A percentile compares a stretch with the other conserved stretches of the same genome.
Conservation (phyloP, 2,113 vertebrate species). For the Ptilorrhoa leucosticta region DNA sequence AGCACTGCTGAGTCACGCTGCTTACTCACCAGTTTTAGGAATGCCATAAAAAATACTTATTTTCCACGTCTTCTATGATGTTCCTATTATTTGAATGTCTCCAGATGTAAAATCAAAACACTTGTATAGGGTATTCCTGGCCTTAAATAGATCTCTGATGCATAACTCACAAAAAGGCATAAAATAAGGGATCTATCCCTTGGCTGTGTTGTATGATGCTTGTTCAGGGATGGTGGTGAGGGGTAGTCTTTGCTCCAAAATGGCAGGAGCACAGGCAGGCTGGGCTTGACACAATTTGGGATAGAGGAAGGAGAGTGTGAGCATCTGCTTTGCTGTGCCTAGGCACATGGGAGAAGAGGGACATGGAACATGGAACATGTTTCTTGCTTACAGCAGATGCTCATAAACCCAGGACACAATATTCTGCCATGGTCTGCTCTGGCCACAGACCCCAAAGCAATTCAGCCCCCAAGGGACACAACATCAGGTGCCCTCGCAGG, state of each 20-base stretch:
- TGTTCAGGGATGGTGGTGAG: background rate
- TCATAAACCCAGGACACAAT: background rate
- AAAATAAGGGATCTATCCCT: background rate
- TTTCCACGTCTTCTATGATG: background rate
- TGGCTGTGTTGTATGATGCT: background rate
- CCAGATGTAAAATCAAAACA: background rate
- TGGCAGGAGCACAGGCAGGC: background rate
- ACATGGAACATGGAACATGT: fast-evolving
- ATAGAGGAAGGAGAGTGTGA: background rate
- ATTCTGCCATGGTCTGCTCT: background rate
- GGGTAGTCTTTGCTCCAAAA: background rate
- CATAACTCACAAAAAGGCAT: background rate
- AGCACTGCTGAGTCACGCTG: slow-evolving; percentile 31
- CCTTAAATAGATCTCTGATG: background rate
- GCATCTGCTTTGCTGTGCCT: background rate
- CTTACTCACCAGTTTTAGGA: slow-evolving; percentile 14
- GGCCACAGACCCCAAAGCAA: background rate
- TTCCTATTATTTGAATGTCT: background rate
- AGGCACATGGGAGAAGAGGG: background rate
- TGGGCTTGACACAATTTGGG: background rate
- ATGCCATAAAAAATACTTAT: background rate
- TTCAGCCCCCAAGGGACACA: fast-evolving
- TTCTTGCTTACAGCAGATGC: background rate
- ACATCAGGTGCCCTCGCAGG: background rate
- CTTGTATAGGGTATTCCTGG: background rate